Evolutionary conservation across 2,797 vertebrate species (phyloP).

Genomic region (Luscinia luscinia): DNA sequence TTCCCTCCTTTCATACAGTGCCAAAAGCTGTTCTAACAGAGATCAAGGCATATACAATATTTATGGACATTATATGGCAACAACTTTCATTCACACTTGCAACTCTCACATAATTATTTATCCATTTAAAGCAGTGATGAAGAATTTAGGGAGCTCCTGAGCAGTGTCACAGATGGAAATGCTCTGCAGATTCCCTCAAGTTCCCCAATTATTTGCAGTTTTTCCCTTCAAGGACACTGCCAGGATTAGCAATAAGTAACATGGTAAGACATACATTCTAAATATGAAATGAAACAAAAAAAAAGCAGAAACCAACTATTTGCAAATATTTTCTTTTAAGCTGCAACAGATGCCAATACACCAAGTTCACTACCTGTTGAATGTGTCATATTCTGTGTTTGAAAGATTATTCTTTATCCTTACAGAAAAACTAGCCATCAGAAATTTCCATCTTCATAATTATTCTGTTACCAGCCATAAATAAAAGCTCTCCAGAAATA

Average conservation of each 20-base stretch:
- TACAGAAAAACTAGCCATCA: not conserved
- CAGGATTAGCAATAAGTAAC: slow-evolving; percentile 7
- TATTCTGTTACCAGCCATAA: not conserved
- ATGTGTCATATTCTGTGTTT: not conserved
- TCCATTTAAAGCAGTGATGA: slow-evolving; percentile 12
- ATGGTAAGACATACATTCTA: not conserved
- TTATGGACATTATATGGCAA: not conserved
- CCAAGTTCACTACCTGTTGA: not conserved
- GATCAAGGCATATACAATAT: not conserved
- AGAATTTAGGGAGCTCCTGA: not conserved
- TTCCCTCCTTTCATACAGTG: slow-evolving; percentile 2
- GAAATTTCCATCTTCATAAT: not conserved
- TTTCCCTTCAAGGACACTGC: slow-evolving; percentile 30
- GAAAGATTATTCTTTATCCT: not conserved
- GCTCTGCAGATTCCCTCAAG: not conserved
- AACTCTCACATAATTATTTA: not conserved
- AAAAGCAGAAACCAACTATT: not conserved
- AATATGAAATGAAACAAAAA: not conserved
- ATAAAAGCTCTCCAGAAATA: slow-evolving; percentile 3
- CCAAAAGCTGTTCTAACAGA: not conserved
- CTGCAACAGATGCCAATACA: not conserved
- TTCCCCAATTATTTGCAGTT: not conserved
- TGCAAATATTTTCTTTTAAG: not conserved
- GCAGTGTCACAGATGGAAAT: not conserved
- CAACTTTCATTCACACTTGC: not conserved